Conservation (phyloP, 2,797 vertebrate genomes). For the Coranthus polyacanthus region DNA sequence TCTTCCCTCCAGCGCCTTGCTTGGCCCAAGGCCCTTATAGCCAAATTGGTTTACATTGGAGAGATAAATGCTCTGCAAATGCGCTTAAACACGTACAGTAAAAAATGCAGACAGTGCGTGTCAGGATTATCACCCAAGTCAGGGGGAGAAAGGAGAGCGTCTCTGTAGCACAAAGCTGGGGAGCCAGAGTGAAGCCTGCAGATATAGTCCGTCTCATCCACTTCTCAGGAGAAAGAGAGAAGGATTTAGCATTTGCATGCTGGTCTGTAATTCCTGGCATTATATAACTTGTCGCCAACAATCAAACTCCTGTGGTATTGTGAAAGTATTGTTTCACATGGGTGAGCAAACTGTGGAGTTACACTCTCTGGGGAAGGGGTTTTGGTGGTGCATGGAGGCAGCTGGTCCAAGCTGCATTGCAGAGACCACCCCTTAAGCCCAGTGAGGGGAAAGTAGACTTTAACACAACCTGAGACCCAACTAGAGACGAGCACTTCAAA, state of each 20-base stretch:
- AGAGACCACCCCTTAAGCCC: slow-evolving; percentile 67
- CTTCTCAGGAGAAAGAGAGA: slow-evolving; percentile 81
- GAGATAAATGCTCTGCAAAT: slow-evolving; percentile 90
- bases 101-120: slow-evolving; percentile 90
- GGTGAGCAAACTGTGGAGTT: slow-evolving; percentile 78
- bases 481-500: slow-evolving; percentile 24
- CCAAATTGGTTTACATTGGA: slow-evolving; percentile 90
- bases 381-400: slow-evolving; percentile 30
- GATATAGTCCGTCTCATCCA: slow-evolving; percentile 85
- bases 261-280: slow-evolving; percentile 86
- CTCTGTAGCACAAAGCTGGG: slow-evolving; percentile 81
- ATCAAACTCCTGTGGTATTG: slow-evolving; percentile 82
- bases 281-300: slow-evolving; percentile 85
- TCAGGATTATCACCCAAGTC: slow-evolving; percentile 88
- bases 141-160: slow-evolving; percentile 82
- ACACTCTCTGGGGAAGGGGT: slow-evolving; percentile 44
- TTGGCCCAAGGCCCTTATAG: slow-evolving; percentile 87
- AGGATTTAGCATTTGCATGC: slow-evolving; percentile 86
- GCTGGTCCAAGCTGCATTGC: slow-evolving; percentile 35
- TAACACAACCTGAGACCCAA: slow-evolving; percentile 25
- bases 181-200: slow-evolving; percentile 83
- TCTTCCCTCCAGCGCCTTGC: slow-evolving; percentile 76
- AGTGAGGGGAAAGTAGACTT: slow-evolving; percentile 6
- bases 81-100: slow-evolving; percentile 89
- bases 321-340: slow-evolving; percentile 85